Evolutionary conservation across 2,888 invertebrate species (phyloP), one percentile per base, ranked within the genome.

Genomic region (Cordilura impudica): DNA sequence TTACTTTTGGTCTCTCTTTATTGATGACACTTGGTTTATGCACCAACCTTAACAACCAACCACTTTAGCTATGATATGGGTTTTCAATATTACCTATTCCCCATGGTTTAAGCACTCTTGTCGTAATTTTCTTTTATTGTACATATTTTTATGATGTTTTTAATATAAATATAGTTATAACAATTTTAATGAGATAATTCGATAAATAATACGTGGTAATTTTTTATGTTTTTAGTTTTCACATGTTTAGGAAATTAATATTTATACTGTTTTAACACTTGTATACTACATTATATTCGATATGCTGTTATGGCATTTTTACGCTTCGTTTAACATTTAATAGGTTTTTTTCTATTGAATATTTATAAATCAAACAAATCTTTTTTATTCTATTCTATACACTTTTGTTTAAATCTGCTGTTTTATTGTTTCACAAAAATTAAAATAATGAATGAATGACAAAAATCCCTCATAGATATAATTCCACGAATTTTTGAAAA

Each of bases 301-400:
- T 23, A 39, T 69, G 54, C 45, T 71, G 23, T 18, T 54, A 70
- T 47, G 26, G n/a, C 66, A 61, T 49, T 66, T 74, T 71, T 71
- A 49, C 71, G 75, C 61, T 79, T 79, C 61, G 71, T 79, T 79
- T 26, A 61, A 79, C 53, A 67, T 75, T 74, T 39, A 63, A 51
- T 66, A 74, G 53, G 45, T 72, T 45, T 53, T 61, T 70, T 65
- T 45, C 6, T 49, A 16, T 12, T 26, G 1, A 19, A 10, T 54
- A 29, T 39, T 43, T 66, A 10, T 35, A 29, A 47, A 49, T 12
- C 2, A 18, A 60, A 10, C 49, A 12, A 18, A 16, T 19, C 1
- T 47, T 26, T 26, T 51, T 23, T 51, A 47, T 39, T 70, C 23
- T 18, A 45, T 39, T 66, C 19, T 45, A 4, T 39, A 45, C 19